These are phyloP conservation scores for Rhagophthalmus giganteus DNA, from an alignment of 2,888 invertebrate species.

Conservation along the genomic window DNA sequence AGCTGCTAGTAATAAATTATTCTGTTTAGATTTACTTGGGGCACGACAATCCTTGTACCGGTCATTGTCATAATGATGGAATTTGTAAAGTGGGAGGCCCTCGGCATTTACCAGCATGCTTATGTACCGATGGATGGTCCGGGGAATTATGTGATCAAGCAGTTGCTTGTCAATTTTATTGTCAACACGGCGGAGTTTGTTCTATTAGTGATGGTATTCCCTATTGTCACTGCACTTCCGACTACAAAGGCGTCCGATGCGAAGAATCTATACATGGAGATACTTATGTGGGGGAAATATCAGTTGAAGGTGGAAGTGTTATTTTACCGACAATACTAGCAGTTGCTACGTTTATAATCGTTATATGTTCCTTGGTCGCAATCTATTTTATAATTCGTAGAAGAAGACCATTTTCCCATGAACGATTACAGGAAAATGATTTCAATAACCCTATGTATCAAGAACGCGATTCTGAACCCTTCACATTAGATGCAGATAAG, in stretches of 20 bases:
- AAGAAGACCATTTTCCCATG: slow-evolving; percentile 69
- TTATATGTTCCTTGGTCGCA: slow-evolving; percentile 37
- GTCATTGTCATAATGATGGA: slow-evolving; percentile 62
- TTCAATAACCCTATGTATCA: slow-evolving; percentile 86
- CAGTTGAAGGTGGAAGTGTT: slow-evolving; percentile 12
- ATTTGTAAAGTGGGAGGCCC: slow-evolving; percentile 62
- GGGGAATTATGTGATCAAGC: slow-evolving; percentile 61
- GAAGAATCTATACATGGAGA: slow-evolving; percentile 43
- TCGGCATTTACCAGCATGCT: slow-evolving; percentile 58
- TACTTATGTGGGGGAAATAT: slow-evolving; percentile 20
- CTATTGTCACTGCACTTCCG: slow-evolving; percentile 55
- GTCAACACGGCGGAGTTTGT: slow-evolving; percentile 61
- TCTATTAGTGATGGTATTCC: slow-evolving; percentile 47
- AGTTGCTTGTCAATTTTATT: slow-evolving; percentile 55
- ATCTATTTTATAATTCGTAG: slow-evolving; percentile 45
- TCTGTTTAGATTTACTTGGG: slow-evolving; percentile 57
- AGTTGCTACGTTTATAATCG: slow-evolving; percentile 31
- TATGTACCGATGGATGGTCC: slow-evolving; percentile 62
- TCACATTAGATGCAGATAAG: slow-evolving; percentile 64
- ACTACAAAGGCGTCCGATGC: slow-evolving; percentile 57
- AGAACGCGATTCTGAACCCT: slow-evolving; percentile 67
- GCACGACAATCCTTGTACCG: slow-evolving; percentile 65
- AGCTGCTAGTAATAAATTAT: too few relatives aligned
- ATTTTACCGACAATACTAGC: slow-evolving; percentile 28
- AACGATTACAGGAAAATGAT: slow-evolving; percentile 80